Base-by-base conservation (phyloP, 2,888 invertebrate species). In the Hirtodrosophila trivittata region DNA sequence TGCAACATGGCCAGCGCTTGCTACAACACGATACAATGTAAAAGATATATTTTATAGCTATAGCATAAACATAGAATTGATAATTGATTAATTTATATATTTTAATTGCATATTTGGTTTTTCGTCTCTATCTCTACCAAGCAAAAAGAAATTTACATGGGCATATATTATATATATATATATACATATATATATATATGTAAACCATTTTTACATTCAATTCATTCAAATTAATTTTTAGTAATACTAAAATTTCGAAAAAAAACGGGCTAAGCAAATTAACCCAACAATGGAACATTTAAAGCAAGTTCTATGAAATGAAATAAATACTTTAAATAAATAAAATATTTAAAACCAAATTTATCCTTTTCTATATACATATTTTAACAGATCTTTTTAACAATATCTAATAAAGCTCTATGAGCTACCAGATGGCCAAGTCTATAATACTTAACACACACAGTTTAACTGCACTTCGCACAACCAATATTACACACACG, bases 271-370 rank as follows among this genome's bases (percentile, higher is more conserved):
- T 67, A 67, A 56, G 60, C 59, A 47, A 32, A 18, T 47, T 13
- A 39, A 35, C 37, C 57, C 33, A 49, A 57, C n/a, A 69, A 51
- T 28, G 49, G 47, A 64, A 64, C 46, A 64, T 42, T 58, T 52
- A 58, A 65, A 54, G 49, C 41, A 46, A 66, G 39, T 54, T 52
- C 45, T 45, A 59, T 68, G 56, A 70, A 82, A 82, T 75, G 84
- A 80, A 84, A 86, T 78, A 84, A 78, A 80, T 82, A 74, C 85
- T 83, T 86, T 86, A 82, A 84, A 82, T 77, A 82, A 75, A 77
- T 69, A 71, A 81, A 83, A 84, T 77, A 83, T 70, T 77, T 75
- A 78, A 76, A 80, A 78, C 60, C 39, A 14, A 56, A 41, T n/a
- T n/a, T n/a, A n/a, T n/a, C n/a, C 38, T 30, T 7, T 25, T 6